Evolutionary conservation across 2,797 vertebrate genomes (phyloP).

Genomic region (Cephalopachus bancanus): DNA sequence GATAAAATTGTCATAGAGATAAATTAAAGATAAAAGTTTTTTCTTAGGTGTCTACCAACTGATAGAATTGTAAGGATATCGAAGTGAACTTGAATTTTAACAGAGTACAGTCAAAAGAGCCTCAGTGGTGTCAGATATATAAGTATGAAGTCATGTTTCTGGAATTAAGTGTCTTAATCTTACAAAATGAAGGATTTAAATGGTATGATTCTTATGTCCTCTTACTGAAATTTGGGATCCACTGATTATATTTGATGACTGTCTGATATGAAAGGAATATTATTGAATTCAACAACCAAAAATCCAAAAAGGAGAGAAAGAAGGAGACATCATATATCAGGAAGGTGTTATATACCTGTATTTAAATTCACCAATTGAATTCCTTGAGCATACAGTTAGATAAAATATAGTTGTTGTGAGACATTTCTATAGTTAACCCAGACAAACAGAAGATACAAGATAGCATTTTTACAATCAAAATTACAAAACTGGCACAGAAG

Average conservation of each 20-base stretch:
- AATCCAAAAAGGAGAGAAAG: neutral
- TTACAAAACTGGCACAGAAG: conserved; percentile 4
- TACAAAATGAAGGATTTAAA: neutral
- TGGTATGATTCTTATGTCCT: neutral
- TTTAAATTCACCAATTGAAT: conserved; percentile 17
- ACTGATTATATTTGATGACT: neutral
- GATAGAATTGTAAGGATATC: neutral
- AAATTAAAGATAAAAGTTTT: neutral
- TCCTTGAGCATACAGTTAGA: neutral
- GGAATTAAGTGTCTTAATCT: neutral
- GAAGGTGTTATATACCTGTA: neutral
- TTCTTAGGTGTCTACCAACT: neutral
- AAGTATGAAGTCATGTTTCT: neutral
- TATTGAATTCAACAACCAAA: neutral
- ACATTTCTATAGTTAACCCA: neutral
- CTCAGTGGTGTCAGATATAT: neutral
- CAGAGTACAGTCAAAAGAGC: neutral
- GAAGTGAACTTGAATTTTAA: neutral
- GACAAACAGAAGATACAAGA: neutral
- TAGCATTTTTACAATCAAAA: neutral
- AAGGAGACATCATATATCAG: neutral
- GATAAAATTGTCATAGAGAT: neutral
- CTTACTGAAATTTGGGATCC: neutral
- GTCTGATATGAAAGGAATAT: neutral
- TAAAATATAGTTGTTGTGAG: neutral